These are phyloP conservation scores for Galagoides demidoff DNA, from an alignment of 2,797 vertebrate species.

Conservation along the genomic window DNA sequence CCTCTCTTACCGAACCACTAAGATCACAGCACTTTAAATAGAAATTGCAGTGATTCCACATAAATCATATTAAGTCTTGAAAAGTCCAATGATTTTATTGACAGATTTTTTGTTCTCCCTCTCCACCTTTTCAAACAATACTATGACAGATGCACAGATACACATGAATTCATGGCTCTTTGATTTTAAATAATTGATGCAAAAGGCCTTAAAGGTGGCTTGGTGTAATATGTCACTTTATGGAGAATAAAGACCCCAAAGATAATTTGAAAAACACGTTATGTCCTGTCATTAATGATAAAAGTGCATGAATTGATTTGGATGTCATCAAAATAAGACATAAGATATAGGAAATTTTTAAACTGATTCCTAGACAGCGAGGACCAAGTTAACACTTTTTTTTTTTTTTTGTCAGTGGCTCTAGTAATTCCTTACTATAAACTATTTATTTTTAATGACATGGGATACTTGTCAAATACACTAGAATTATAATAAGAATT, in stretches of 20 bases:
- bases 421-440: background rate
- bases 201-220: background rate
- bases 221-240: constrained; percentile 58
- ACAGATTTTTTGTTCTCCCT: constrained; percentile 60
- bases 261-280: constrained; percentile 41
- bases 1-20: constrained; percentile 63
- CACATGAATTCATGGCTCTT: constrained; percentile 70
- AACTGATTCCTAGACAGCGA: background rate
- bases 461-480: constrained; percentile 6
- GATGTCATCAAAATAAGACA: constrained; percentile 10
- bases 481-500: constrained; percentile 7
- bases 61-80: constrained; percentile 74
- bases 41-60: constrained; percentile 77
- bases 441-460: background rate
- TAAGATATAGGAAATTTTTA: background rate
- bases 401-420: background rate
- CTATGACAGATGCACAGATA: constrained; percentile 44
- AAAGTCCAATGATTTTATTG: constrained; percentile 73
- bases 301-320: constrained; percentile 50
- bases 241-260: constrained; percentile 18
- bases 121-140: constrained; percentile 61
- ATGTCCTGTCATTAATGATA: constrained; percentile 23
- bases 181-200: constrained; percentile 78
- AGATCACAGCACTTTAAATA: constrained; percentile 80
- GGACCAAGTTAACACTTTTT: background rate